These are phyloP conservation scores for Myrmophylax atrothorax DNA, from an alignment of 2,113 vertebrate species.

Conservation along the genomic window DNA sequence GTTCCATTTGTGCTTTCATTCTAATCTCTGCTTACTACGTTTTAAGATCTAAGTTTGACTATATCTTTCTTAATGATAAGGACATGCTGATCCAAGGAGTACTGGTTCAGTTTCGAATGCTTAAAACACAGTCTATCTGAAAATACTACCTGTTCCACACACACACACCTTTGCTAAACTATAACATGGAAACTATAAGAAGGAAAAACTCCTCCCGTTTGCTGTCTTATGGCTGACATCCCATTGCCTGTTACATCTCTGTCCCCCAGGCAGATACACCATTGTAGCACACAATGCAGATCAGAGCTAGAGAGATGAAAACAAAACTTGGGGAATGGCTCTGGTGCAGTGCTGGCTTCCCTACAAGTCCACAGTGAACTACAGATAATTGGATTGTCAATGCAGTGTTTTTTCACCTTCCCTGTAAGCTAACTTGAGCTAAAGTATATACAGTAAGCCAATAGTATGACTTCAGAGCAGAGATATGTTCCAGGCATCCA, in stretches of 20 bases:
- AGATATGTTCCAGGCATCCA: background rate
- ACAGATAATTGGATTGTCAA: background rate
- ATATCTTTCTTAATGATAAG: background rate
- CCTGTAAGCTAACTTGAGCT: background rate
- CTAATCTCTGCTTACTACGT: background rate
- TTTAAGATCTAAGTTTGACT: background rate
- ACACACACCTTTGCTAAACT: background rate
- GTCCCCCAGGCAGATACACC: background rate
- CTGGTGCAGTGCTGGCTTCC: background rate
- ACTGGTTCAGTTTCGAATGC: background rate
- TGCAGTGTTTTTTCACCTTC: background rate
- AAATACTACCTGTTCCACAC: background rate
- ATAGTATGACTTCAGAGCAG: background rate
- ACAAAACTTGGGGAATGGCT: background rate
- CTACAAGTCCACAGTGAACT: background rate
- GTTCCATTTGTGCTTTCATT: background rate
- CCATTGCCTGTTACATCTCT: background rate
- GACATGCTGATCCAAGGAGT: background rate
- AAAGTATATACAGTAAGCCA: background rate
- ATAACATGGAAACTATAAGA: background rate
- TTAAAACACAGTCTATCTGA: background rate
- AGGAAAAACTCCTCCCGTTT: background rate
- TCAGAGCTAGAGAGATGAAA: background rate
- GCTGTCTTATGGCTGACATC: background rate
- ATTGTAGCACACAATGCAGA: background rate